These are phyloP conservation scores for Chrysolina americana DNA, from an alignment of 2,888 invertebrate species.

Conservation along the genomic window DNA sequence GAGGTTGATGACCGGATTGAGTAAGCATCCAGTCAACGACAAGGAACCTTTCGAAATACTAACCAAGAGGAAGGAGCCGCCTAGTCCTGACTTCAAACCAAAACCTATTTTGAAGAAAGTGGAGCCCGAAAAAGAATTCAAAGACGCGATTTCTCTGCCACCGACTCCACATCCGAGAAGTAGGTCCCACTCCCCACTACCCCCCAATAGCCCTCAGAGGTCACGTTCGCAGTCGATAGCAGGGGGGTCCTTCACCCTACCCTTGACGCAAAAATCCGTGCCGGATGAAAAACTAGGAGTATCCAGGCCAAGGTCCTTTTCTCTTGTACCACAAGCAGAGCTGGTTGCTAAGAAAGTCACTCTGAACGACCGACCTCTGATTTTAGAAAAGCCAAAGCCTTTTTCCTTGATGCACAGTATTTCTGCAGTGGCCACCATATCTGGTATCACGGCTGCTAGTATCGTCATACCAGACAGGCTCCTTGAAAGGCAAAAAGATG, in stretches of 20 bases:
- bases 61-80: slow-evolving; percentile 75
- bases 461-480: slow-evolving; percentile 63
- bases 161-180: slow-evolving; percentile 38
- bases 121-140: slow-evolving; percentile 55
- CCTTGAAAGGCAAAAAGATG: slow-evolving; percentile 67
- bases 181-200: slow-evolving; percentile 49
- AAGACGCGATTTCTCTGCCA: slow-evolving; percentile 39
- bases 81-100: slow-evolving; percentile 81
- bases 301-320: slow-evolving; percentile 54
- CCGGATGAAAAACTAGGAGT: slow-evolving; percentile 34
- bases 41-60: slow-evolving; percentile 74
- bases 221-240: slow-evolving; percentile 44
- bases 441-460: slow-evolving; percentile 65
- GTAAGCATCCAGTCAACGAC: slow-evolving; percentile 63
- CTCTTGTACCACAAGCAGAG: slow-evolving; percentile 52
- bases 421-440: slow-evolving; percentile 60
- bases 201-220: slow-evolving; percentile 31
- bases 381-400: slow-evolving; percentile 32
- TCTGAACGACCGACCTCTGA: slow-evolving; percentile 35
- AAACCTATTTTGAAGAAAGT: slow-evolving; percentile 82
- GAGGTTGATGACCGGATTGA: slow-evolving; percentile 70
- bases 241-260: slow-evolving; percentile 32
- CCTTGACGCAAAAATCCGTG: slow-evolving; percentile 25
- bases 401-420: slow-evolving; percentile 52
- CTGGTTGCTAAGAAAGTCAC: slow-evolving; percentile 30